phyloP scores from a whole-genome alignment of 1,140 invertebrate species.

The Apis cerana region DNA sequence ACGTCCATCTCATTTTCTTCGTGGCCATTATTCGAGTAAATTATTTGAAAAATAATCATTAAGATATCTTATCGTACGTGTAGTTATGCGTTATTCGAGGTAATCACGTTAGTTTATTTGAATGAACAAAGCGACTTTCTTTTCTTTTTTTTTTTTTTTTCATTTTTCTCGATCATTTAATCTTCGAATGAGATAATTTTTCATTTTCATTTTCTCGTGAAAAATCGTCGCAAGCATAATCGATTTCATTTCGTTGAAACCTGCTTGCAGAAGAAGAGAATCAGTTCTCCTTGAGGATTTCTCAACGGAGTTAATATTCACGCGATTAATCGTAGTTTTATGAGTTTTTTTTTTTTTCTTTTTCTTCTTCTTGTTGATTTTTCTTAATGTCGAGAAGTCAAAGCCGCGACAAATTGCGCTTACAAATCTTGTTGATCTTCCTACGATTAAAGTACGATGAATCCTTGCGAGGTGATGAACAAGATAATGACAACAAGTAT shows the following conservation, averaged over 20 bases:
- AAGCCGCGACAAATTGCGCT: background rate
- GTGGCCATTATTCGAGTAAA: too few species aligned
- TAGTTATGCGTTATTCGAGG: too few species aligned
- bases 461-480: too few species aligned
- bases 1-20: slow-evolving; percentile 21
- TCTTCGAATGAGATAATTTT: too few species aligned
- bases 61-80: too few species aligned
- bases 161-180: too few species aligned
- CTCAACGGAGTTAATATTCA: background rate
- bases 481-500: background rate
- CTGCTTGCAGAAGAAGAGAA: background rate
- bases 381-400: background rate
- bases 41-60: too few species aligned
- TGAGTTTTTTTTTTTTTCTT: background rate
- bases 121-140: background rate
- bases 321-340: background rate
- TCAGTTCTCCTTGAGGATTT: slow-evolving; percentile 10
- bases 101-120: too few species aligned
- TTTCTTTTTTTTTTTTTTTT: background rate
- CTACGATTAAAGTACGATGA: background rate
- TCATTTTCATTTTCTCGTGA: background rate
- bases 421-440: background rate
- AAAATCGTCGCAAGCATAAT: slow-evolving; percentile 19
- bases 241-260: background rate
- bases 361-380: background rate